Conservation (phyloP, 2,113 vertebrate species). For the Lonchura striata region DNA sequence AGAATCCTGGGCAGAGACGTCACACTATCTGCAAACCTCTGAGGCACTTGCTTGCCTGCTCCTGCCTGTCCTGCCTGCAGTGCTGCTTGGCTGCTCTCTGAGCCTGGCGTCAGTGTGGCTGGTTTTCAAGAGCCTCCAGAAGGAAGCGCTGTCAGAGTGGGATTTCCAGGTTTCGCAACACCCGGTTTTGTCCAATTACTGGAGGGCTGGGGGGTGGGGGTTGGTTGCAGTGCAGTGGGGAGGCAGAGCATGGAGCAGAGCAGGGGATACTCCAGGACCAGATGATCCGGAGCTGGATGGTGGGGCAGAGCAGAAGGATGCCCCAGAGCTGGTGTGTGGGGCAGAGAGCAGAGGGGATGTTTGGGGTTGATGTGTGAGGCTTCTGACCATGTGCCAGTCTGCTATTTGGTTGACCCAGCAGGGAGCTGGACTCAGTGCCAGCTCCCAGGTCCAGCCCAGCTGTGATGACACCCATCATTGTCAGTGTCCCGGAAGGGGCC, state of each 20-base stretch:
- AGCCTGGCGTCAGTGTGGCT: accelerated
- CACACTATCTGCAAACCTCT: neutral
- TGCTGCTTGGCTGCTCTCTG: neutral
- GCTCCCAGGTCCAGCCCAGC: neutral
- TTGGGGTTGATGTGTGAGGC: neutral
- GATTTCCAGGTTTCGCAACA: conserved; percentile 11
- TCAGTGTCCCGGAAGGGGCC: neutral
- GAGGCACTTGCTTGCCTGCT: neutral
- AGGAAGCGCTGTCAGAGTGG: neutral
- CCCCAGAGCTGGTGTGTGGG: neutral
- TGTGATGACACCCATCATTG: neutral
- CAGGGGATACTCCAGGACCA: neutral
- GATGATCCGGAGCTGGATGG: no score
- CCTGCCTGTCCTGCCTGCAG: neutral
- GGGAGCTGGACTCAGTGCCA: neutral
- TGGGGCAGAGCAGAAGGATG: neutral
- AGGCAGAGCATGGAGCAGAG: no score
- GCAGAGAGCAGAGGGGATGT: neutral
- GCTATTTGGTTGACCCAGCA: accelerated
- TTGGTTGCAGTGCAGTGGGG: neutral
- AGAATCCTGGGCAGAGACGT: neutral
- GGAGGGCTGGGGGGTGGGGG: neutral
- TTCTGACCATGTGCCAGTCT: accelerated
- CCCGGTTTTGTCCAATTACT: neutral
- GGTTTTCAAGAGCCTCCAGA: conserved; percentile 20